Evolutionary conservation across 2,113 vertebrate species (phyloP), one percentile per base, ranked within the genome.

Genomic region (Scomber scombrus): DNA sequence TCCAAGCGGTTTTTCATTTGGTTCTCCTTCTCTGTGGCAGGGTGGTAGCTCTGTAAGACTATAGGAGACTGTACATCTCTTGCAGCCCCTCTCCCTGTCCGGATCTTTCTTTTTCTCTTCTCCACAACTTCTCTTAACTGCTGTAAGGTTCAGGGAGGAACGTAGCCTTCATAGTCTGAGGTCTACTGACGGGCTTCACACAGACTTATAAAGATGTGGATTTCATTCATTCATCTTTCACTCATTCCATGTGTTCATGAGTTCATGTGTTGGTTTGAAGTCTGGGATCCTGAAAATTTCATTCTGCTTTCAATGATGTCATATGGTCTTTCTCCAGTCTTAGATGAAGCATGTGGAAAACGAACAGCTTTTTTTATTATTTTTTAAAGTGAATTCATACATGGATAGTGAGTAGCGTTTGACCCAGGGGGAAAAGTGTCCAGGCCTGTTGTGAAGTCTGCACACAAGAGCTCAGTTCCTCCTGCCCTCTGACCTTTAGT

Each of bases 201-300:
- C 58, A 31, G 73, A 82, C 74, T 70, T 66, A 54, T 62, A 81
- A 85, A 90, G 93, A 94, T 95, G 95, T 97, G 97, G 96, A 96
- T 97, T 97, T 98, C 97, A 96, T 96, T 96, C 96, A 97, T 96
- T 93, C 93, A 89, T 92, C 85, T 78, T 81, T 88, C 85, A 86
- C 80, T 81, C 91, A 92, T 91, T 84, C 76, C 93, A 91, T 81
- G 68, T 90, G 79, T 85, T 81, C 91, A 87, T 87, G 71, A 89
- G 69, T 83, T 85, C 91, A 89, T 75, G 67, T 73, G 82, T 89
- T 81, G 84, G 74, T 69, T 86, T 88, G 75, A 78, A 82, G 85
- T 86, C 85, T 89, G 86, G 86, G 81, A 85, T 61, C 67, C 79
- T 88, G 86, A 81, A 87, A 92, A 87, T 85, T 26, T 84, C 80